Conservation (phyloP, 2,888 invertebrate genomes). For the Trichogramma dendrolimi region DNA sequence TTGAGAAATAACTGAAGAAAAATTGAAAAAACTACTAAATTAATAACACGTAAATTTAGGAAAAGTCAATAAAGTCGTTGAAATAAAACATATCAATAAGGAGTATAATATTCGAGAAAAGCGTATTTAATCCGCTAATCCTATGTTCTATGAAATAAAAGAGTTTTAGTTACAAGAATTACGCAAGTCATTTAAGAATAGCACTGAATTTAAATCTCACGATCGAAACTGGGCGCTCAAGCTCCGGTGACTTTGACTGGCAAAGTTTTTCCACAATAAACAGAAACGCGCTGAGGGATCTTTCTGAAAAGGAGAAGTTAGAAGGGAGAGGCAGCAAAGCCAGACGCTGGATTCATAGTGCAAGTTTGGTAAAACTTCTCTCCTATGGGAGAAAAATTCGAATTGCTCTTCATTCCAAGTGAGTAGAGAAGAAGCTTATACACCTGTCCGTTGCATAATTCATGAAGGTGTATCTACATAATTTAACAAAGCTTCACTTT, state of each 20-base stretch:
- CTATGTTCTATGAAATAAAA: background rate
- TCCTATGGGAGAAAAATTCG: constrained; percentile 18
- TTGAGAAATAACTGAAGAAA: too few relatives aligned
- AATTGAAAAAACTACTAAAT: too few relatives aligned
- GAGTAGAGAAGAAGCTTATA: constrained; percentile 7
- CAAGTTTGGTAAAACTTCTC: constrained; percentile 10
- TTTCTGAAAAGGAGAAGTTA: background rate
- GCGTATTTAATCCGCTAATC: too few relatives aligned
- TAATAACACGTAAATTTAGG: too few relatives aligned
- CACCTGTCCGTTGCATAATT: constrained; percentile 15
- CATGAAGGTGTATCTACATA: constrained; percentile 10
- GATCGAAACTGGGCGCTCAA: constrained; percentile 11
- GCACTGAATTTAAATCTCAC: constrained; percentile 21
- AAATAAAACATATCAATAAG: too few relatives aligned
- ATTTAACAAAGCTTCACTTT: too few relatives aligned
- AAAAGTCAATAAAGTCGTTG: too few relatives aligned
- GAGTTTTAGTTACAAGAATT: too few relatives aligned
- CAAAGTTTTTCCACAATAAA: constrained; percentile 25
- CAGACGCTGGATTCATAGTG: background rate
- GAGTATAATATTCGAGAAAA: too few relatives aligned
- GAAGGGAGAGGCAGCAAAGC: background rate
- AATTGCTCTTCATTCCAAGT: constrained; percentile 16
- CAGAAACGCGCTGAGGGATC: constrained; percentile 14
- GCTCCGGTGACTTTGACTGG: constrained; percentile 18
- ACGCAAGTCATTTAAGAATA: background rate